Conservation (phyloP, 2,113 vertebrate genomes). For the Cochlearius cochlearius region DNA sequence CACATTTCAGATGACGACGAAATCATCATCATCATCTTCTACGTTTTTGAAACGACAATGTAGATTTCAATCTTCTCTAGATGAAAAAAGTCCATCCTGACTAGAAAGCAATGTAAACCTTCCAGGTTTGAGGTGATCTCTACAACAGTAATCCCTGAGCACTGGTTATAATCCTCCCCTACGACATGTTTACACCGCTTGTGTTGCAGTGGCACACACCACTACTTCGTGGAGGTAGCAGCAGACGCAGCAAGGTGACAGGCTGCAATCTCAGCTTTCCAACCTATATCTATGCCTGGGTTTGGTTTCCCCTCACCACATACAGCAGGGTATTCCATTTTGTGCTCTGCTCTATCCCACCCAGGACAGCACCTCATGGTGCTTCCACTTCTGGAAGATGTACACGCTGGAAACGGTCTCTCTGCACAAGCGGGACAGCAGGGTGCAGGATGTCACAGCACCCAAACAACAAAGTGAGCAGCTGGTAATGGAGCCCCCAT, state of each 20-base stretch:
- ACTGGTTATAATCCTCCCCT: neutral
- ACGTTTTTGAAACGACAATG: neutral
- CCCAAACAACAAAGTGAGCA: neutral
- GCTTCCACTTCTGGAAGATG: neutral
- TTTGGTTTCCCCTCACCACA: neutral
- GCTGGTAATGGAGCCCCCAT: neutral
- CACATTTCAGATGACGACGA: conserved; percentile 26
- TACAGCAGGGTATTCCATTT: neutral
- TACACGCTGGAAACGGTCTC: neutral
- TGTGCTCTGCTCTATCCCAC: neutral
- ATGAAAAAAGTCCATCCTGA: neutral
- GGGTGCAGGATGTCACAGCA: fast-evolving
- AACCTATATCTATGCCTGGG: neutral
- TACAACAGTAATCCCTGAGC: neutral
- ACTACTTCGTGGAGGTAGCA: fast-evolving
- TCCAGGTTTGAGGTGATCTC: neutral
- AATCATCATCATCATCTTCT: neutral
- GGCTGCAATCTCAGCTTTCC: neutral
- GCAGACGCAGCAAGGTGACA: neutral
- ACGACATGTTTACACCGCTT: fast-evolving
- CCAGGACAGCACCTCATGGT: neutral
- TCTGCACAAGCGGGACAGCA: neutral
- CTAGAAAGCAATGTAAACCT: neutral
- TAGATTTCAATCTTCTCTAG: neutral
- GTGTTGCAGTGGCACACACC: neutral